Conservation (phyloP, 2,888 invertebrate genomes). For the Phania funesta region DNA sequence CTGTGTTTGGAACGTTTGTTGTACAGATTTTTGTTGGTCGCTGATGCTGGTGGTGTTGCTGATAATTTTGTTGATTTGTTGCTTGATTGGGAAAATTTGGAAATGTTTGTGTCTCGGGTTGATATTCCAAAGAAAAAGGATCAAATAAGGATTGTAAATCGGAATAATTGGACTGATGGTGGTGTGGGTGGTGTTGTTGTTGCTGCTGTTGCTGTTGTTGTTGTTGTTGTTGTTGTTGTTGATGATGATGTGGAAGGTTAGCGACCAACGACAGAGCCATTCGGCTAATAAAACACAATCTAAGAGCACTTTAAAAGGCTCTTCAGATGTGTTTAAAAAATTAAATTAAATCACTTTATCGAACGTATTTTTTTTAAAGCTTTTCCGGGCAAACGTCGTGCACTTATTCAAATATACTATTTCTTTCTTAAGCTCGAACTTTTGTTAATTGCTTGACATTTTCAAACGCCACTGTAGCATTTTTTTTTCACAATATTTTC, state of each 20-base stretch:
- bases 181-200: slow-evolving; percentile 12
- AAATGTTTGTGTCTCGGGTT: slow-evolving; percentile 64
- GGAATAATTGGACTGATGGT: slow-evolving; percentile 74
- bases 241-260: slow-evolving; percentile 62
- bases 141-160: slow-evolving; percentile 79
- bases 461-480: not conserved
- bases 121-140: slow-evolving; percentile 72
- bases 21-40: slow-evolving; percentile 71
- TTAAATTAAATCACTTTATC: not conserved
- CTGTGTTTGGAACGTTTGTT: slow-evolving; percentile 72
- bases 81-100: slow-evolving; percentile 59
- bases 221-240: slow-evolving; percentile 68
- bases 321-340: slow-evolving; percentile 25
- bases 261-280: slow-evolving; percentile 80
- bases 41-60: slow-evolving; percentile 65
- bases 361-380: not conserved
- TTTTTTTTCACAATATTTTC: slow-evolving; percentile 27
- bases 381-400: not conserved
- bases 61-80: slow-evolving; percentile 57
- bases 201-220: slow-evolving; percentile 65
- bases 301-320: slow-evolving; percentile 49
- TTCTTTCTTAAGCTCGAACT: slow-evolving; percentile 8
- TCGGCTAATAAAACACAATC: slow-evolving; percentile 70
- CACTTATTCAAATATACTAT: not conserved
- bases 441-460: slow-evolving; percentile 6